Evolutionary conservation across 2,888 invertebrate genomes (phyloP).

Genomic region (Iselma pallidipennis): DNA sequence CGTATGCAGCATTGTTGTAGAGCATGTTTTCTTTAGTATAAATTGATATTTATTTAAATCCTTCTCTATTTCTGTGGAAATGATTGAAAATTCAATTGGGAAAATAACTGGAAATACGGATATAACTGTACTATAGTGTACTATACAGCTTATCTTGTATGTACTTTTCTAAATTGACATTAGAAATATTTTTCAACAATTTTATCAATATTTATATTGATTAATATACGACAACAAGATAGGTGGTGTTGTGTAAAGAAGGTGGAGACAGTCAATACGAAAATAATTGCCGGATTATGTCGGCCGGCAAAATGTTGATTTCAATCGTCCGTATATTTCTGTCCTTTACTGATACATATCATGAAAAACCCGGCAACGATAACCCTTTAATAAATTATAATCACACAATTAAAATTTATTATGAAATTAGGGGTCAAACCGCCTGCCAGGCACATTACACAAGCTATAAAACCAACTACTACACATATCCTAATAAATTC

Average conservation of each 20-base stretch:
- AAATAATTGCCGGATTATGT: background rate
- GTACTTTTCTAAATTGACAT: background rate
- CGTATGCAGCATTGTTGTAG: background rate
- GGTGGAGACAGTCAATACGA: background rate
- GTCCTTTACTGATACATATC: too few species aligned
- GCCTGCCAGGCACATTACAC: background rate
- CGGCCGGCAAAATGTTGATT: too few species aligned
- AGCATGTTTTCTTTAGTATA: background rate
- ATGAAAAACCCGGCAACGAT: background rate
- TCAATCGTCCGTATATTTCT: background rate
- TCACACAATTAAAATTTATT: background rate
- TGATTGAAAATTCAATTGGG: background rate
- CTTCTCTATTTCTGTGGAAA: too few species aligned
- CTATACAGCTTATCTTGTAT: conserved; percentile 4
- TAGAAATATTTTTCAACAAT: background rate
- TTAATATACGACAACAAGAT: background rate
- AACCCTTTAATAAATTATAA: background rate
- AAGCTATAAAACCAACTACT: background rate
- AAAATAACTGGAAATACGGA: background rate
- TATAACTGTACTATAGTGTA: too few species aligned
- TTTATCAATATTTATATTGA: conserved; percentile 4
- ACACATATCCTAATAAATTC: background rate
- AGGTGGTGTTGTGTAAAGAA: background rate
- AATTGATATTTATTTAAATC: background rate
- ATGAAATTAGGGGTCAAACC: background rate